Evolutionary conservation across 2,797 vertebrate genomes (phyloP).

Genomic region (Muraenolepis orangiensis): DNA sequence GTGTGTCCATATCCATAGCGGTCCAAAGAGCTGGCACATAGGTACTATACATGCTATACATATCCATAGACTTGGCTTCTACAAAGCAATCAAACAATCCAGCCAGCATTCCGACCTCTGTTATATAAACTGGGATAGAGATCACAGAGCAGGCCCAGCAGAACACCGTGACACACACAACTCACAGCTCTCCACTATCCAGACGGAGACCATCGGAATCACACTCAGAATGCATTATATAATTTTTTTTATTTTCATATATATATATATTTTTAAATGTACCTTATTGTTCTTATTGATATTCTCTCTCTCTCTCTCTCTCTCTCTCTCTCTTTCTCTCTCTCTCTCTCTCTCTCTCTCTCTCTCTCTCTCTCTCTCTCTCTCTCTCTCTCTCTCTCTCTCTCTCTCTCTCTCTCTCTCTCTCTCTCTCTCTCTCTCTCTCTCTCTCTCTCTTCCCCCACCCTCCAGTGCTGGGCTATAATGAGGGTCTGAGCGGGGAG

Average conservation of each 20-base stretch:
- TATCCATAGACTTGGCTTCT: not conserved
- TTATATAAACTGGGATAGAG: no score
- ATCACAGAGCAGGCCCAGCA: no score
- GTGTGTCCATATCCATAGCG: no score
- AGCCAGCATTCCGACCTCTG: not conserved
- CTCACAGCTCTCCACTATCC: not conserved
- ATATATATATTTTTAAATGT: no score
- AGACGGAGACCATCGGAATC: not conserved
- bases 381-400: not conserved
- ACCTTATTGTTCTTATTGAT: no score
- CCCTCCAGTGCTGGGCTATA: slow-evolving; percentile 75
- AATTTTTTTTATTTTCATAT: no score
- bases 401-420: slow-evolving; percentile 6
- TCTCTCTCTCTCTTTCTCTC: no score
- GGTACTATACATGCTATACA: no score
- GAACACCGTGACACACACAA: not conserved
- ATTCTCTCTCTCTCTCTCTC: no score
- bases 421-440: not conserved
- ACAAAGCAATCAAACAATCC: not conserved
- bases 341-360: no score
- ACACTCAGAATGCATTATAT: no score
- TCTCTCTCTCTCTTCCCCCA: not conserved
- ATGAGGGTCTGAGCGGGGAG: slow-evolving; percentile 83
- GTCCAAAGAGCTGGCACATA: no score
- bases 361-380: slow-evolving; percentile 13